These are phyloP conservation scores for Chalcis sispes DNA, from an alignment of 2,888 invertebrate genomes.

Conservation along the genomic window DNA sequence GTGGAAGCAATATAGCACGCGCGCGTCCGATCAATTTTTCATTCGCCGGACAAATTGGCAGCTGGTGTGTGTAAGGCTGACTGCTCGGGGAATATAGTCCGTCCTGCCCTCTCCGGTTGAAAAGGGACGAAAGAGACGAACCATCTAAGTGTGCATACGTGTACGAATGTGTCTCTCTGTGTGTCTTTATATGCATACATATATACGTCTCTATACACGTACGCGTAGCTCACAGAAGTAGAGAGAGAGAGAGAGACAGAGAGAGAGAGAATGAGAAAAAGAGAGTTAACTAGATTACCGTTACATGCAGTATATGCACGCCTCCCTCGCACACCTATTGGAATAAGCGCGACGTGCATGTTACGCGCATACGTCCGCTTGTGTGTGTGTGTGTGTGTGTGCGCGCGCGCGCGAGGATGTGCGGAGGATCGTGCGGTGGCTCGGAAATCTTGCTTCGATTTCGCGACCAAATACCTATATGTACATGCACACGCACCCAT, in stretches of 20 bases:
- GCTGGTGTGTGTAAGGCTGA: slow-evolving; percentile 14
- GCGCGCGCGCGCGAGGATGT: background rate
- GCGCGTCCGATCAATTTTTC: slow-evolving; percentile 57
- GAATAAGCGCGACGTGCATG: background rate
- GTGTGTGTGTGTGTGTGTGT: background rate
- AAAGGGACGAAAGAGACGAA: slow-evolving; percentile 13
- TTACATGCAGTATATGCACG: background rate
- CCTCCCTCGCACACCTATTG: background rate
- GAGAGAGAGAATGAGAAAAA: background rate
- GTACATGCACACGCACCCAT: no score
- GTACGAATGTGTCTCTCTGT: no score
- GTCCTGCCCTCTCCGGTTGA: background rate
- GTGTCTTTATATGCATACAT: no score
- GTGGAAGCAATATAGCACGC: no score
- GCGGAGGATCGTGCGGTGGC: no score
- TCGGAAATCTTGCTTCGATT: no score
- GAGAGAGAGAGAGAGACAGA: background rate
- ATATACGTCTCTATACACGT: background rate
- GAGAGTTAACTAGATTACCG: slow-evolving; percentile 23
- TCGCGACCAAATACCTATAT: no score
- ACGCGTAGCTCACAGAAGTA: background rate
- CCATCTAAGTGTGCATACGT: no score
- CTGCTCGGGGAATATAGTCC: no score
- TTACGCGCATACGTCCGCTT: no score
- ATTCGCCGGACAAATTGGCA: slow-evolving; percentile 59